phyloP scores from a whole-genome alignment of 1,140 invertebrate species.

The Hormaphis cornu region DNA sequence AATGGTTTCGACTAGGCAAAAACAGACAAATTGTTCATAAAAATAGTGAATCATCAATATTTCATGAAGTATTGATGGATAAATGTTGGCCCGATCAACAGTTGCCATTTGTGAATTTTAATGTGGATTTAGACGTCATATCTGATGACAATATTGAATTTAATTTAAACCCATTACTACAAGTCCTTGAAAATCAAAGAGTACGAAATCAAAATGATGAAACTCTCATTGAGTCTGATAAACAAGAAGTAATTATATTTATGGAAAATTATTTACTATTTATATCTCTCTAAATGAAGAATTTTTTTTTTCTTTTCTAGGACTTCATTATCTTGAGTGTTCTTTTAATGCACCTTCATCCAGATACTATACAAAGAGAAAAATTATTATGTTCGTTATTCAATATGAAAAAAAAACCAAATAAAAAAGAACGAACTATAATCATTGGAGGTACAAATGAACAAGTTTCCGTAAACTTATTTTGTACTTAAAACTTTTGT shows the following conservation, averaged over 20 bases:
- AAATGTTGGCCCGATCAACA: constrained; percentile 43
- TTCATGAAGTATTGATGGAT: constrained; percentile 44
- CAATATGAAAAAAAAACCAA: constrained; percentile 65
- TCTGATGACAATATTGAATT: constrained; percentile 10
- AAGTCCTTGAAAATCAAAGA: constrained; percentile 26
- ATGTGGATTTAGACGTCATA: background rate
- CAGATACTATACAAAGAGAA: constrained; percentile 52
- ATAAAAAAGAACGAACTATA: constrained; percentile 57
- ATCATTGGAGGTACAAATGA: constrained; percentile 51
- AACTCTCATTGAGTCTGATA: background rate
- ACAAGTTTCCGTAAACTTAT: background rate
- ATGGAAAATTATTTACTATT: constrained; percentile 45
- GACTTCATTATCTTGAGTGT: constrained; percentile 64
- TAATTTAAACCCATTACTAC: constrained; percentile 7
- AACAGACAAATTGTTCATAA: constrained; percentile 18
- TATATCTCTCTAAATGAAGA: no score
- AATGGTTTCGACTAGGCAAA: constrained; percentile 4
- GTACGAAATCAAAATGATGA: background rate
- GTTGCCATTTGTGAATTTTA: constrained; percentile 34
- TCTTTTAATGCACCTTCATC: constrained; percentile 54
- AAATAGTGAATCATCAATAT: constrained; percentile 38
- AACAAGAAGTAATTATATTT: constrained; percentile 50
- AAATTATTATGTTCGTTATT: constrained; percentile 60
- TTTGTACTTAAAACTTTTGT: background rate
- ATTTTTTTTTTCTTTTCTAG: constrained; percentile 39